phyloP scores from a whole-genome alignment of 2,888 invertebrate species.

The Neocrepidodera transversa region DNA sequence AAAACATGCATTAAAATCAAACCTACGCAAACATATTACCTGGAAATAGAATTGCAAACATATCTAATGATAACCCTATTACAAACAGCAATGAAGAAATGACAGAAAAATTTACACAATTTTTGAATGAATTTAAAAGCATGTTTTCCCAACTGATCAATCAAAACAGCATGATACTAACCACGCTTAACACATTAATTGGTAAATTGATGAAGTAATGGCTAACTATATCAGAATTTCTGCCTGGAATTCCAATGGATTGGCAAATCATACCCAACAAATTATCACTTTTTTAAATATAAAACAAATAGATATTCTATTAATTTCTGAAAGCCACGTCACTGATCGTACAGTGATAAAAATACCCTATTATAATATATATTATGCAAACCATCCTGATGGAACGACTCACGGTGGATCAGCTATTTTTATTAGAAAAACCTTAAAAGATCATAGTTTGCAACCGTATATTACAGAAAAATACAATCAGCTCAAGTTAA shows the following conservation, averaged over 20 bases:
- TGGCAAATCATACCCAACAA: neutral
- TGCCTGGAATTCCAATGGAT: neutral
- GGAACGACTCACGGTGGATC: neutral
- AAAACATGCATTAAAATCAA: neutral
- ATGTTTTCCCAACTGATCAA: neutral
- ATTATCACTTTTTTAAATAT: neutral
- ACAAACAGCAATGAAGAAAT: neutral
- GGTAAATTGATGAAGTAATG: neutral
- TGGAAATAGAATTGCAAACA: neutral
- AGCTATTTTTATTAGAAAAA: neutral
- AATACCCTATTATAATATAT: neutral
- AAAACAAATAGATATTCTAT: neutral
- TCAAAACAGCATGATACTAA: constrained; percentile 9
- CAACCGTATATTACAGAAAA: too few species aligned
- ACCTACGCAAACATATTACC: neutral
- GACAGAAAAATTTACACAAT: neutral
- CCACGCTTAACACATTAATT: neutral
- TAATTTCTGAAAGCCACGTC: neutral
- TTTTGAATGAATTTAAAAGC: neutral
- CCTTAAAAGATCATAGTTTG: too few species aligned
- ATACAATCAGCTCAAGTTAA: neutral
- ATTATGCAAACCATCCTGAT: too few species aligned
- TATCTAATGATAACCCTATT: neutral
- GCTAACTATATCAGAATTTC: neutral
- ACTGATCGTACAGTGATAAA: neutral